phyloP scores from a whole-genome alignment of 1,140 invertebrate species.

The Saccostrea cuccullata region DNA sequence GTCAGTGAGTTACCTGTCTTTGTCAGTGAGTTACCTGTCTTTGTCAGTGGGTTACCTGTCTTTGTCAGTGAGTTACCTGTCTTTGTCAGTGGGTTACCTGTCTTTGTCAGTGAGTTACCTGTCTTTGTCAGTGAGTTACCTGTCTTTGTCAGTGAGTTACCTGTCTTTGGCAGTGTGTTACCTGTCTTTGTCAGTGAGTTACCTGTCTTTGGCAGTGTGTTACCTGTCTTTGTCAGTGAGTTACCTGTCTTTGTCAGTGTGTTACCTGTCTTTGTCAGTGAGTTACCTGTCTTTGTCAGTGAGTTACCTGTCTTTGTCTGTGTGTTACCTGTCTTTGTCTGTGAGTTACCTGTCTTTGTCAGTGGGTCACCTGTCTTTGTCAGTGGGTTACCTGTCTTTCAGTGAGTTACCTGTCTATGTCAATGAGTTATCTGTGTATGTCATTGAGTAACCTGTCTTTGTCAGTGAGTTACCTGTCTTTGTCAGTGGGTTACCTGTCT shows the following conservation, averaged over 20 bases:
- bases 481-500: not conserved
- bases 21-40: too few species aligned
- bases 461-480: not conserved
- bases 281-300: too few species aligned
- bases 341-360: not conserved
- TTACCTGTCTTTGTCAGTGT: conserved; percentile 15
- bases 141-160: too few species aligned
- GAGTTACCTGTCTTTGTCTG: not conserved
- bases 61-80: too few species aligned
- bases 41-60: too few species aligned
- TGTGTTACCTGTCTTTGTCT: not conserved
- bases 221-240: not conserved
- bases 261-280: not conserved
- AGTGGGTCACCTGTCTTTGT: conserved; percentile 83
- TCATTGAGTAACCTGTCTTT: not conserved
- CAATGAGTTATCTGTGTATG: conserved; percentile 79
- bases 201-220: not conserved
- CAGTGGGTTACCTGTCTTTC: conserved; percentile 85
- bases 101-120: too few species aligned
- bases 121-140: too few species aligned
- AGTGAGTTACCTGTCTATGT: conserved; percentile 83
- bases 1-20: too few species aligned
- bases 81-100: too few species aligned
- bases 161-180: too few species aligned
- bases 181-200: too few species aligned